These are phyloP conservation scores for Callaeas wilsoni DNA, from an alignment of 2,113 vertebrate genomes.

Conservation along the genomic window DNA sequence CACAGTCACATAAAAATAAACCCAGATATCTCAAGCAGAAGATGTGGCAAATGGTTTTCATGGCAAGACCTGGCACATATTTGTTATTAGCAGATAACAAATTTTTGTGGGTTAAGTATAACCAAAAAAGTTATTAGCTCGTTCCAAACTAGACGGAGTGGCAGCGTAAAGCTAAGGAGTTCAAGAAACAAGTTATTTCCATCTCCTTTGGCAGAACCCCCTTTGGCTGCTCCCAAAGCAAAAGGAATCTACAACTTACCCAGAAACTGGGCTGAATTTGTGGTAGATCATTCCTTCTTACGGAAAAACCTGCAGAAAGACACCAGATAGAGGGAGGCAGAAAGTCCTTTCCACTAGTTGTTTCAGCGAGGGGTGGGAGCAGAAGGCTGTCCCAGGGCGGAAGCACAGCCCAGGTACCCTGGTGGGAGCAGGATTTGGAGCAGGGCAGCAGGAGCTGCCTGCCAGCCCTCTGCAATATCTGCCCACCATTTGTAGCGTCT, in stretches of 20 bases:
- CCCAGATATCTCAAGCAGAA: fast-evolving
- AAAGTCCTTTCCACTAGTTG: not conserved
- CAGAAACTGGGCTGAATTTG: not conserved
- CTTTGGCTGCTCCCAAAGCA: not conserved
- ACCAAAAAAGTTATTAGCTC: not conserved
- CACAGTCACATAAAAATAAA: not conserved
- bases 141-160: not conserved
- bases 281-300: not conserved
- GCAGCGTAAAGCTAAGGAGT: not conserved
- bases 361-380: not conserved
- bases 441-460: fast-evolving
- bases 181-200: not conserved
- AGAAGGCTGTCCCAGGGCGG: not conserved
- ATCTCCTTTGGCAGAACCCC: not conserved
- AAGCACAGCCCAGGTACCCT: not conserved
- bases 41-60: not conserved
- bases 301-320: not conserved
- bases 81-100: not conserved
- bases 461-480: not conserved
- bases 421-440: fast-evolving
- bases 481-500: not conserved
- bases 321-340: not conserved
- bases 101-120: not conserved
- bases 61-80: not conserved
- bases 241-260: not conserved